Conservation (phyloP, 2,888 invertebrate genomes). For the Cheilosia impressa region DNA sequence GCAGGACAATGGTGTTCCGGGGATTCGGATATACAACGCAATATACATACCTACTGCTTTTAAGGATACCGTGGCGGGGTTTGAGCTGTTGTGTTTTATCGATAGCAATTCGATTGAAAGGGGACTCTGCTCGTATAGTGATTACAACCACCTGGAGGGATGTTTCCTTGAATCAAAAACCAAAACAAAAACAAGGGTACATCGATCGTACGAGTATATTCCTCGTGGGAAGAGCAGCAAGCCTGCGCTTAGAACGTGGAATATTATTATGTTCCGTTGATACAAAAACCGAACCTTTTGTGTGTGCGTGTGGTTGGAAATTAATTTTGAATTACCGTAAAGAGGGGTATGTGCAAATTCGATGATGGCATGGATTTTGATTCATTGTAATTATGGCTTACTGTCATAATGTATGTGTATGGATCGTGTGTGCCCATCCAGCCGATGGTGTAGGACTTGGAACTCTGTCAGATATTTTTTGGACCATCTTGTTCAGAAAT, state of each 20-base stretch:
- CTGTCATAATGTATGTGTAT: too few relatives aligned
- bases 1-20: conserved; percentile 37
- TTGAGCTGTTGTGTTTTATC: conserved; percentile 37
- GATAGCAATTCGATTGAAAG: conserved; percentile 41
- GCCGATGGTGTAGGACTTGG: too few relatives aligned
- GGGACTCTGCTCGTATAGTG: conserved; percentile 22
- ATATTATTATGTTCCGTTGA: neutral
- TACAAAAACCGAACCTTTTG: neutral
- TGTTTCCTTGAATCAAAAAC: neutral
- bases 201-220: neutral
- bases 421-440: too few relatives aligned
- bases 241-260: too few relatives aligned
- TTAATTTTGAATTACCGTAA: conserved; percentile 19
- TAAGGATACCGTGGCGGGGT: conserved; percentile 5
- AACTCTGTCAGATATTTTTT: too few relatives aligned
- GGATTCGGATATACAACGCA: neutral
- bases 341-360: conserved; percentile 23
- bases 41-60: neutral
- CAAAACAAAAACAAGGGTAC: conserved; percentile 3
- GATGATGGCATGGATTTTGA: neutral
- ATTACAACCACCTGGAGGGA: conserved; percentile 42
- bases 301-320: neutral
- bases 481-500: too few relatives aligned
- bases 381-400: too few relatives aligned
- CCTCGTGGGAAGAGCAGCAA: neutral